These are phyloP conservation scores for Cephalopachus bancanus DNA, from an alignment of 2,797 vertebrate species.

Conservation along the genomic window DNA sequence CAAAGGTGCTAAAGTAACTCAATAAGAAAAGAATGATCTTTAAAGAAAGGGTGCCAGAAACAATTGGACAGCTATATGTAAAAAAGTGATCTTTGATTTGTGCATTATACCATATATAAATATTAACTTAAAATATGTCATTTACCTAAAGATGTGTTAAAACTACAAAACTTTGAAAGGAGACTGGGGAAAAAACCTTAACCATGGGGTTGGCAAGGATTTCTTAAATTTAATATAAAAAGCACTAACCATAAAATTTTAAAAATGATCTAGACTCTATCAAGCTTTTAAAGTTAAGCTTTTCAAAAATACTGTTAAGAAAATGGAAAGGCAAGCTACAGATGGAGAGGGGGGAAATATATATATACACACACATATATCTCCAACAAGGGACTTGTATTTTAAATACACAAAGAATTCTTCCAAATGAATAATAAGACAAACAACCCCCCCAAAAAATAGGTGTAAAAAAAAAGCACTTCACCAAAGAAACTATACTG, in stretches of 20 bases:
- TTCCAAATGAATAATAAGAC: background rate
- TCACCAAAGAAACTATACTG: background rate
- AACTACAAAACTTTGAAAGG: background rate
- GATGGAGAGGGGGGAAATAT: background rate
- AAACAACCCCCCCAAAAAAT: background rate
- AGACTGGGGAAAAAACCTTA: slow-evolving; percentile 3
- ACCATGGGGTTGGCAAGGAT: background rate
- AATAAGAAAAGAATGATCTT: slow-evolving; percentile 24
- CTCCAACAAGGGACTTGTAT: background rate
- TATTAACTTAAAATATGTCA: slow-evolving; percentile 15
- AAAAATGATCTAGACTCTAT: background rate
- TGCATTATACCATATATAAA: background rate
- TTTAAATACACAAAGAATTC: slow-evolving; percentile 9
- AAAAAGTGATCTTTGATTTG: background rate
- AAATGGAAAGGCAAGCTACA: background rate
- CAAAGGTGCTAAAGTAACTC: background rate
- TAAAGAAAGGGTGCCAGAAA: background rate
- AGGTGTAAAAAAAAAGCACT: background rate
- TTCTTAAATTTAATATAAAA: background rate
- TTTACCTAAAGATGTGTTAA: background rate
- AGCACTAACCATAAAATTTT: background rate
- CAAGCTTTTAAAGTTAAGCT: background rate
- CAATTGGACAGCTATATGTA: background rate
- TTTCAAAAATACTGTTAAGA: slow-evolving; percentile 55
- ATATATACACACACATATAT: background rate